Conservation (phyloP, 2,113 vertebrate genomes). For the Mastomys natalensis region DNA sequence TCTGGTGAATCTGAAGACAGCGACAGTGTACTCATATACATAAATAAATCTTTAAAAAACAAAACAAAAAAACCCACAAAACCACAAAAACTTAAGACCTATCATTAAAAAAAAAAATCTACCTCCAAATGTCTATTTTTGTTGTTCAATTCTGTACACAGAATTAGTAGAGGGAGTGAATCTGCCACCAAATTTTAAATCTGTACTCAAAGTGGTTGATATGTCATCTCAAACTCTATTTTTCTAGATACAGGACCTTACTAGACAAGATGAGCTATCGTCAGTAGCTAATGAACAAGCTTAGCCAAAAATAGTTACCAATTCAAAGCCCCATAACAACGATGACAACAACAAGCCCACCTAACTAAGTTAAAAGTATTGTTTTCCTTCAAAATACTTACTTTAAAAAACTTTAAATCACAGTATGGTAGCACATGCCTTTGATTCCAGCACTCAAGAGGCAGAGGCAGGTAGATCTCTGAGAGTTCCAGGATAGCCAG, state of each 20-base stretch:
- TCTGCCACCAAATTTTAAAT: constrained; percentile 57
- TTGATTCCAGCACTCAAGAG: neutral
- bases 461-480: neutral
- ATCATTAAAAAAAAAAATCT: neutral
- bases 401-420: constrained; percentile 49
- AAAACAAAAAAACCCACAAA: too few species aligned
- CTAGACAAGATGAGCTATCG: neutral
- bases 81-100: too few species aligned
- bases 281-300: constrained; percentile 13
- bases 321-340: neutral
- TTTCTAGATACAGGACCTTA: constrained; percentile 22
- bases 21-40: too few species aligned
- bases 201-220: constrained; percentile 23
- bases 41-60: too few species aligned
- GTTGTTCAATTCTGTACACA: neutral
- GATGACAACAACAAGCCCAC: neutral
- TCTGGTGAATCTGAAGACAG: too few species aligned
- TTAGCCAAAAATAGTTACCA: constrained; percentile 53
- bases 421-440: neutral
- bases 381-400: constrained; percentile 40
- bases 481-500: neutral
- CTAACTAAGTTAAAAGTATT: constrained; percentile 44
- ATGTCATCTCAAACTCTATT: neutral
- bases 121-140: constrained; percentile 28
- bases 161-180: constrained; percentile 34